phyloP scores from a whole-genome alignment of 2,113 vertebrate species.

The Megatriorchis doriae region DNA sequence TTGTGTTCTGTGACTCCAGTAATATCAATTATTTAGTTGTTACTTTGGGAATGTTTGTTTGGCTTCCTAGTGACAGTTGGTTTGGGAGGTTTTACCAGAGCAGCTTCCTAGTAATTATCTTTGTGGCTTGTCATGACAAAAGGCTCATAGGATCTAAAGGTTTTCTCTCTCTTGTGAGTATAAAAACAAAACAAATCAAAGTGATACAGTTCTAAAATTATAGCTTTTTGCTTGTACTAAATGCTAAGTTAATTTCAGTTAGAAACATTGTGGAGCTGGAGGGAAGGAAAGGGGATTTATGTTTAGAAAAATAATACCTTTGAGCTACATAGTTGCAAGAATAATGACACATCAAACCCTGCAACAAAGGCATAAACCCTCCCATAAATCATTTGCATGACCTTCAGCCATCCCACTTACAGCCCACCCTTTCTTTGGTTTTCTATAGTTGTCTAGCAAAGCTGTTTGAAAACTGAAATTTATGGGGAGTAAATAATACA shows the following conservation, averaged over 20 bases:
- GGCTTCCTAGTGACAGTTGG: background rate
- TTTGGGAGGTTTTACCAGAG: conserved; percentile 13
- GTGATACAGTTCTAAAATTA: conserved; percentile 35
- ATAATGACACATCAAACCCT: background rate
- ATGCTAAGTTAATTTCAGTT: conserved; percentile 1
- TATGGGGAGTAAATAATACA: background rate
- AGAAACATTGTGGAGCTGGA: background rate
- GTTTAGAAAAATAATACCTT: background rate
- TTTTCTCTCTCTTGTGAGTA: background rate
- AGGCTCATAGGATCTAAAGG: conserved; percentile 8
- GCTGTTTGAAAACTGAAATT: background rate
- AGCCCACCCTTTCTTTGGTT: background rate
- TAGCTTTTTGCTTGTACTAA: background rate
- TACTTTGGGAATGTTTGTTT: conserved; percentile 38
- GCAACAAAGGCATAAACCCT: background rate
- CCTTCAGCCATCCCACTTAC: background rate
- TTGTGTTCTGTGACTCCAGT: background rate
- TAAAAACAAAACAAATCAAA: conserved; percentile 36
- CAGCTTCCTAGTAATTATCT: conserved; percentile 37
- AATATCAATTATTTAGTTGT: background rate
- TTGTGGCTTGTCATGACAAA: conserved; percentile 52
- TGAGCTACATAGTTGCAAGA: background rate
- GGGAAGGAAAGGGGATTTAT: background rate
- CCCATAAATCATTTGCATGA: background rate
- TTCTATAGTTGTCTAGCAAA: background rate